Evolutionary conservation across 2,797 vertebrate genomes (phyloP), one percentile per base, ranked within the genome.

Genomic region (Pangasius mekongensis): DNA sequence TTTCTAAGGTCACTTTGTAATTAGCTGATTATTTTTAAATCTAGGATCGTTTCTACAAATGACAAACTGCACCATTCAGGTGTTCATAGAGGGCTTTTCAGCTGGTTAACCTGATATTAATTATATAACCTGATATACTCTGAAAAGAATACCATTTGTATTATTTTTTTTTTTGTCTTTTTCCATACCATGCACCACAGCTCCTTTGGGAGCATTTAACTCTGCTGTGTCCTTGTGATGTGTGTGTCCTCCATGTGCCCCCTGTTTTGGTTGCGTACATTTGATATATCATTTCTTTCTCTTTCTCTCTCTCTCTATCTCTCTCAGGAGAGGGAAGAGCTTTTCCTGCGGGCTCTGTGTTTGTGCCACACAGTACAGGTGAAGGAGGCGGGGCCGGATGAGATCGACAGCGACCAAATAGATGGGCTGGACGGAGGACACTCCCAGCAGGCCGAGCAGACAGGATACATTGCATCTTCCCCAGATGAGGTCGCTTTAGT

Each of bases 321-420:
- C 1, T 76, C 14, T 86, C 86, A 99, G 98, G 97, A 96, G 89
- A 97, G 92, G 3, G 98, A 99, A 90, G 98, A 99, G 90, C 95
- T 99, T 89, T 99, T 99, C 93, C 95, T 99, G 91, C 97, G 97
- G 24, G 98, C 98, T 33, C 95, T 99, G 74, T 99, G 98, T 91
- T 95, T 99, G 86, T 99, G 98, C 94, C 98, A 99, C 93, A 99
- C 98, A 0, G 98, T 99, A 7, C 97, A 98, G 95, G 96, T 98
- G 91, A 98, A 98, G 94, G 95, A 97, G 87, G 94, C 95, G 7
- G 93, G 96, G 93, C 88, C 94, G 84, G 97, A 97, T 91, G 93
- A 95, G 60, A 58, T 54, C 54, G 69, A 81, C 20, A 2, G 39
- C 0, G 90, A 91, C 84, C 90, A 91, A 86, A 88, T 92, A 86